phyloP scores from a whole-genome alignment of 2,888 invertebrate genomes.

The Eurytoma adleriae region DNA sequence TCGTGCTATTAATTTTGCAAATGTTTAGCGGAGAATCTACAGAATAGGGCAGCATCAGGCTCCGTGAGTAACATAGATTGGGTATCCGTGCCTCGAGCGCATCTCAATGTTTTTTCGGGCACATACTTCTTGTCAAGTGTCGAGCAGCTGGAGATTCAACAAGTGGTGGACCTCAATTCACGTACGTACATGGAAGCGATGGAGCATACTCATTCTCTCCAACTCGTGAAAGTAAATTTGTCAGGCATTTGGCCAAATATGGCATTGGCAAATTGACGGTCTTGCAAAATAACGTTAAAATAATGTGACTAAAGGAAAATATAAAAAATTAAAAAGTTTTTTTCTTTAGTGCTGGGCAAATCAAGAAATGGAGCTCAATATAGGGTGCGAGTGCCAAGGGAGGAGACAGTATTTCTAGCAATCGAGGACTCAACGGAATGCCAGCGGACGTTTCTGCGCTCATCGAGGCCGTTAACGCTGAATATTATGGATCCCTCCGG shows the following conservation, averaged over 20 bases:
- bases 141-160: slow-evolving; percentile 85
- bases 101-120: slow-evolving; percentile 82
- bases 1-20: slow-evolving; percentile 22
- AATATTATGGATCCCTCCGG: slow-evolving; percentile 89
- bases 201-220: not conserved
- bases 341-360: slow-evolving; percentile 78
- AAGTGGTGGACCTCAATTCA: slow-evolving; percentile 87
- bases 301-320: no score
- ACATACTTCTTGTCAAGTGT: slow-evolving; percentile 85
- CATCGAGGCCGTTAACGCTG: slow-evolving; percentile 84
- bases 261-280: no score
- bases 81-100: slow-evolving; percentile 79
- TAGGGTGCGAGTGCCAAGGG: slow-evolving; percentile 83
- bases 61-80: slow-evolving; percentile 77
- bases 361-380: slow-evolving; percentile 85
- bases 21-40: slow-evolving; percentile 34
- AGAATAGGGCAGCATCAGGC: no score
- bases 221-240: slow-evolving; percentile 3
- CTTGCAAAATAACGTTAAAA: no score
- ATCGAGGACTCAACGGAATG: slow-evolving; percentile 81
- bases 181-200: slow-evolving; percentile 74
- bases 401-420: slow-evolving; percentile 86
- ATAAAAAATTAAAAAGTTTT: not conserved
- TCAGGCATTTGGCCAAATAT: not conserved
- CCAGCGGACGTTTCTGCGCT: slow-evolving; percentile 84